Evolutionary conservation across 2,888 invertebrate genomes (phyloP).

Genomic region (Torymus texanus): DNA sequence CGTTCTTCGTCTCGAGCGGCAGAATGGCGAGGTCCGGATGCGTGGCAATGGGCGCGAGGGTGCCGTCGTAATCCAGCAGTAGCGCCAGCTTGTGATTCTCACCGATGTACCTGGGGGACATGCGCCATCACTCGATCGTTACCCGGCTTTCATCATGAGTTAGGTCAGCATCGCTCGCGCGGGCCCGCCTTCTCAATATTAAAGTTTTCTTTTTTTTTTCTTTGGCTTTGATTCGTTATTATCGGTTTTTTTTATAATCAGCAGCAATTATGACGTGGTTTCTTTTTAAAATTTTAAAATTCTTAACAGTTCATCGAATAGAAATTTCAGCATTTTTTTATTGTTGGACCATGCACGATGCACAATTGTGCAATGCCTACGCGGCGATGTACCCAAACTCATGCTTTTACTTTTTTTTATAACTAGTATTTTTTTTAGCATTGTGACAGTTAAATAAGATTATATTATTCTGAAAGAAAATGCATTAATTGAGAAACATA

Average conservation of each 20-base stretch:
- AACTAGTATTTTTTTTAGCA: neutral
- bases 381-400: conserved; percentile 71
- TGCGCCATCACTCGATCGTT: conserved; percentile 72
- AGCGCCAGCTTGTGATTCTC: conserved; percentile 90
- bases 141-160: conserved; percentile 72
- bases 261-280: too few relatives aligned
- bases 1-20: conserved; percentile 89
- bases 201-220: conserved; percentile 8
- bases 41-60: conserved; percentile 90
- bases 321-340: conserved; percentile 13
- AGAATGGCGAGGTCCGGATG: conserved; percentile 93
- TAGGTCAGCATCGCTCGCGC: conserved; percentile 69
- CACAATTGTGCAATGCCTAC: conserved; percentile 34
- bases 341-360: conserved; percentile 32
- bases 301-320: conserved; percentile 16
- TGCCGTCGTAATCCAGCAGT: conserved; percentile 91
- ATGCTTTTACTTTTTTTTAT: conserved; percentile 62
- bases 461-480: conserved; percentile 7
- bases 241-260: too few relatives aligned
- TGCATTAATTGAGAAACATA: conserved; percentile 35
- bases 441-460: neutral
- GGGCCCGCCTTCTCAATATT: conserved; percentile 66
- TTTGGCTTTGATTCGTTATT: neutral
- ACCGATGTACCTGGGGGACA: conserved; percentile 85
- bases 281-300: neutral